Percentiles rank a stretch among this genome's conserved stretches.
These are phyloP conservation scores for Notiomystis cincta DNA, from an alignment of 2,113 vertebrate genomes.

Conservation along the genomic window DNA sequence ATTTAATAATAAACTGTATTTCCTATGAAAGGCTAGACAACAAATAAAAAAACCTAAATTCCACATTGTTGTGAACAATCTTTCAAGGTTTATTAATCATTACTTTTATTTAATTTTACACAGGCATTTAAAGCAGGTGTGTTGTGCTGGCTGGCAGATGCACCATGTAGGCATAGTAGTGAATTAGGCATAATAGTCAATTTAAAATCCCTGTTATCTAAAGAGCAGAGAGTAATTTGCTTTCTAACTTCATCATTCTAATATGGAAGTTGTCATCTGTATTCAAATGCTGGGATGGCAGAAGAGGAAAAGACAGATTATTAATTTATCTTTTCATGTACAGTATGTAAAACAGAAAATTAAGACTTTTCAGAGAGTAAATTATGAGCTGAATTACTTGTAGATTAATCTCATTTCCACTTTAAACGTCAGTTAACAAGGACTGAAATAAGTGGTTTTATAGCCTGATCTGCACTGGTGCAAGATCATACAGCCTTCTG, in stretches of 20 bases:
- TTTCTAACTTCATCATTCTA: background rate
- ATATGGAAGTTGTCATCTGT: background rate
- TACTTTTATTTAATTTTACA: background rate
- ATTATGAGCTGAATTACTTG: background rate
- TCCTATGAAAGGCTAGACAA: background rate
- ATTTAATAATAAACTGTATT: background rate
- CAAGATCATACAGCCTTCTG: background rate
- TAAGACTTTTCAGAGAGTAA: background rate
- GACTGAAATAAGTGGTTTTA: background rate
- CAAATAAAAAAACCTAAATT: background rate
- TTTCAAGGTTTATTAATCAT: background rate
- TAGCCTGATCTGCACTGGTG: background rate
- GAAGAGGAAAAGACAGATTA: background rate
- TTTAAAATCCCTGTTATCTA: background rate
- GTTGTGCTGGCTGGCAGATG: background rate
- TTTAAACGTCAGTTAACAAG: background rate
- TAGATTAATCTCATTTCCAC: background rate
- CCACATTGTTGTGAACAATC: background rate
- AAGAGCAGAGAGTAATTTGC: background rate
- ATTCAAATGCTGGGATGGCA: background rate
- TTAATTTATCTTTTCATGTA: background rate
- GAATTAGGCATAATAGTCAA: background rate
- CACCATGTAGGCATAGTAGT: background rate
- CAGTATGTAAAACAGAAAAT: background rate
- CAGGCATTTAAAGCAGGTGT: background rate